Conservation (phyloP, 2,113 vertebrate genomes). For the Pterocles gutturalis region DNA sequence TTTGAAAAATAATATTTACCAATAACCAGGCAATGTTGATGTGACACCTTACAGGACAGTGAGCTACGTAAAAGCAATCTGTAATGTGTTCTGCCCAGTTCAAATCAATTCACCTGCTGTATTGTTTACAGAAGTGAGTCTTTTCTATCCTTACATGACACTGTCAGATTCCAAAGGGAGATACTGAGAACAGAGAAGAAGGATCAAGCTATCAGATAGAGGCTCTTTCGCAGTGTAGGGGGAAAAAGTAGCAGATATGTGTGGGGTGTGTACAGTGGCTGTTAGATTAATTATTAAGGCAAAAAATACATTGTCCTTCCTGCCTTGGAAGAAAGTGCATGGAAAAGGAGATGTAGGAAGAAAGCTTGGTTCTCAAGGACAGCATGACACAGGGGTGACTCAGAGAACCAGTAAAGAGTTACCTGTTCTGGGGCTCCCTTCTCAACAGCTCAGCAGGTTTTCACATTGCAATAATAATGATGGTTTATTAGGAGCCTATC, state of each 20-base stretch:
- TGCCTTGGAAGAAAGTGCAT: not conserved
- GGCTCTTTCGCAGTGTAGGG: not conserved
- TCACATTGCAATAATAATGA: conserved; percentile 24
- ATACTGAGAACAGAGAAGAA: not conserved
- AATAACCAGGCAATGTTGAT: not conserved
- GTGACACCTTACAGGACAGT: not conserved
- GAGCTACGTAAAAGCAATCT: not conserved
- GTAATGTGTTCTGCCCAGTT: not conserved
- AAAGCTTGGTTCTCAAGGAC: not conserved
- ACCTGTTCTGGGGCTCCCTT: conserved; percentile 6
- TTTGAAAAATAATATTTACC: not conserved
- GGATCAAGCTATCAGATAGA: not conserved
- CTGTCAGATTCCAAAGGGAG: not conserved
- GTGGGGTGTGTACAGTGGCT: not conserved
- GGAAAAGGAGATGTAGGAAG: not conserved
- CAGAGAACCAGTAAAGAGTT: not conserved
- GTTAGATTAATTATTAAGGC: not conserved
- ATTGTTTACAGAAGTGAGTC: not conserved
- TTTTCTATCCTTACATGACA: not conserved
- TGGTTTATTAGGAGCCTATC: conserved; percentile 58
- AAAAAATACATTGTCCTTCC: not conserved
- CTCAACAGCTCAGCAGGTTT: conserved; percentile 30
- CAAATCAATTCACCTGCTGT: not conserved
- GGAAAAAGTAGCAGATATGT: not conserved
- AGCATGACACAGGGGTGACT: not conserved